A percentile compares a stretch with the other conserved stretches of the same genome.
phyloP scores from a whole-genome alignment of 2,797 vertebrate genomes.

The Columba guinea region DNA sequence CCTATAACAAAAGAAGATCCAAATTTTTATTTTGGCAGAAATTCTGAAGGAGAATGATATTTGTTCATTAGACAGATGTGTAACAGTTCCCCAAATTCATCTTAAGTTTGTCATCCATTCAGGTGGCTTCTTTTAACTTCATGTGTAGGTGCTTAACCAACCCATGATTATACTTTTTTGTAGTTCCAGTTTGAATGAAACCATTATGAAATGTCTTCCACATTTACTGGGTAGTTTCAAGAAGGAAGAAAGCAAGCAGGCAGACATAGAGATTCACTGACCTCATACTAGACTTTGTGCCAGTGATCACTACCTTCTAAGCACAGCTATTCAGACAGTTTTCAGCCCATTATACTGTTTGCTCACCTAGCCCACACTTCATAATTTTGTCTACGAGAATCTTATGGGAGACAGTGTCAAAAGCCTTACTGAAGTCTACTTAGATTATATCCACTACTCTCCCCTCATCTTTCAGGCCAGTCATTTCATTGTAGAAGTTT shows the following conservation, averaged over 20 bases:
- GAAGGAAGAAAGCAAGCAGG: background rate
- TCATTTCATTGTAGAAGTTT: background rate
- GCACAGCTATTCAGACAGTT: background rate
- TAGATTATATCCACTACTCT: background rate
- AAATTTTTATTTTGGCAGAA: background rate
- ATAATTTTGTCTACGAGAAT: background rate
- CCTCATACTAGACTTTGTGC: background rate
- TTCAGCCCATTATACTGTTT: background rate
- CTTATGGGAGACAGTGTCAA: background rate
- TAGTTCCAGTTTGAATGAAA: background rate
- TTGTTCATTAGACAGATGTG: background rate
- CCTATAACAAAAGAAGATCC: background rate
- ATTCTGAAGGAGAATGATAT: background rate
- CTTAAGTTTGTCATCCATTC: background rate
- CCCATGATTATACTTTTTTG: background rate
- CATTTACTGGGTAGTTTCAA: background rate
- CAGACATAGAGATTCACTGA: background rate
- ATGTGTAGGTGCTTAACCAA: background rate
- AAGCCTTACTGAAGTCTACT: background rate
- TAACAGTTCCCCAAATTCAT: background rate
- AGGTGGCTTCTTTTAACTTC: background rate
- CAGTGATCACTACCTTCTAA: background rate
- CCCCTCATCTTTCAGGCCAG: background rate
- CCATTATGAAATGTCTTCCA: background rate
- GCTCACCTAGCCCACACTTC: background rate